Evolutionary conservation across 2,888 invertebrate species (phyloP), one percentile per base, ranked within the genome.

Genomic region (Vandiemenella viatica): DNA sequence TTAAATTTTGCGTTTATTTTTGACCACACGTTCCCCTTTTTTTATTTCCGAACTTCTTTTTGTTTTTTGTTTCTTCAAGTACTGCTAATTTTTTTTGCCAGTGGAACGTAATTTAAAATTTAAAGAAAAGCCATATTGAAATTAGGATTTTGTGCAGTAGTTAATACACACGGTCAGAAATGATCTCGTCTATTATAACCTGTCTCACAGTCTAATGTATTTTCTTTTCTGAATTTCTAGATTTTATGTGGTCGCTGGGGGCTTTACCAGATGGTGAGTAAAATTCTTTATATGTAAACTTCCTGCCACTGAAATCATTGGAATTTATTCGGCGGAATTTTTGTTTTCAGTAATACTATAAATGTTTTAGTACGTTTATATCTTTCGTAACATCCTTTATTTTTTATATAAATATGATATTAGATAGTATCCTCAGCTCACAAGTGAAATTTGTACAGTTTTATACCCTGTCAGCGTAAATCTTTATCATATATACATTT

Each of bases 211-310:
- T 42, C 42, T 50, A 54, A 50, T 52, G 20, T 42, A 19, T 45
- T 38, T 41, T 47, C 48, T 50, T 54, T 50, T 48, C 48, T 52
- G 46, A 42, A 54, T 76, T 77, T 85, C 76, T 85, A 91, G 91
- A 91, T 87, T 90, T 91, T 83, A 90, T 91, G 89, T 91, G 91
- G 91, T 90, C 90, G 75, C 83, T 91, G 83, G 91, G 90, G 80
- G 88, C 89, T 77, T 83, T 91, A 78, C 90, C 90, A 75, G 91
- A 91, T 79, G 90, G 91, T 91, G 78, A 87, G 88, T 83, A 21
- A 2, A 4, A 13, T 13, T 32, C n/a, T 43, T 15, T 43, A 22
- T 43, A 23, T 40, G 20, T 22, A 5, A 37, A 13, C 15, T n/a
- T 41, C 8, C 16, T 32, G 15, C 32, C 15, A 32, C 18, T 38